Base-by-base conservation (phyloP, 2,888 invertebrate species). In the Ophonus ardosiacus region DNA sequence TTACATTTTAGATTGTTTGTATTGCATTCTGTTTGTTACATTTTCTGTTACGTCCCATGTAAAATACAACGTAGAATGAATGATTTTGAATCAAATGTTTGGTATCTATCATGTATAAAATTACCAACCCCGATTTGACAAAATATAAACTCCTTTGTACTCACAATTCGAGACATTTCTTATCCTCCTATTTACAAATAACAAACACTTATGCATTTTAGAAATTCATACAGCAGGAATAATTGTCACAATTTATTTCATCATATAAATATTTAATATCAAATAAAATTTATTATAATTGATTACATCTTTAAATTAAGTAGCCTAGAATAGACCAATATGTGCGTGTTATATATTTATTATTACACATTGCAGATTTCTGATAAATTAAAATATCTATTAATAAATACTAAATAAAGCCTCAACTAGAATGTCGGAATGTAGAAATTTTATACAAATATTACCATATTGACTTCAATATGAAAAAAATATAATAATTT, bases 1-100 rank as follows among this genome's bases (percentile, higher is more conserved):
- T 84, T 84, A 84, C 84, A 84, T 84, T 84, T 84, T 63, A 78
- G 65, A 84, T 63, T 84, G 61, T 84, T 63, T 84, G 76, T 84
- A 84, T 84, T 84, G 84, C 84, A 83, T 76, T 76, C 83, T 78
- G 63, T 84, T 61, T 78, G 56, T 15, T 71, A 43, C 13, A 74
- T 65, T 63, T 31, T 81, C 65, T 63, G 21, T 65, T 43, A 74
- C 71, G 71, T 74, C 71, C 71, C 71, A 43, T 40, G 68, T n/a
- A 68, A 68, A 68, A 68, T 38, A 38, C 31, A 68, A 68, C 38
- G 24, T 38, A 68, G 68, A 68, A 38, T 68, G 59, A 24, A 80
- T 59, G n/a, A 80, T 31, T 38, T 65, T 24, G 17, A 80, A 43
- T 65, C 40, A 81, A 68, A 78, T 63, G 40, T 21, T 74, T 84